phyloP scores from a whole-genome alignment of 1,140 invertebrate genomes.

The Drosophila subobscura region DNA sequence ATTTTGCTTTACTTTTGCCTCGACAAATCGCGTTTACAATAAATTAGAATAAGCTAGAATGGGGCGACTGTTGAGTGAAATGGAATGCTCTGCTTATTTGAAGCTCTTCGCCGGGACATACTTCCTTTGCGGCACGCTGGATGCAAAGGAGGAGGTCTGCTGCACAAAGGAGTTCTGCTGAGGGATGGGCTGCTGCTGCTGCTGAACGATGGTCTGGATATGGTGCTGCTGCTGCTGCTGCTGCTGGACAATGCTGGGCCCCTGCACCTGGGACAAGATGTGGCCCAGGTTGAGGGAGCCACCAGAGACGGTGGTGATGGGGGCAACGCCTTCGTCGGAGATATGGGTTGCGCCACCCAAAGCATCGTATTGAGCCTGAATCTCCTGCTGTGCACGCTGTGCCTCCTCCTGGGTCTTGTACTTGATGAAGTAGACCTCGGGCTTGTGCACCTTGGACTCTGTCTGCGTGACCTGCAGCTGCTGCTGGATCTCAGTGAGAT shows the following conservation, averaged over 20 bases:
- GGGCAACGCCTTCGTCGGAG: slow-evolving; percentile 78
- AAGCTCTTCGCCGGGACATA: slow-evolving; percentile 68
- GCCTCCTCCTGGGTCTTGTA: slow-evolving; percentile 88
- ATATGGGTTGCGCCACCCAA: slow-evolving; percentile 77
- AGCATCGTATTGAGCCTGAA: slow-evolving; percentile 81
- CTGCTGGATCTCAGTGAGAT: slow-evolving; percentile 73
- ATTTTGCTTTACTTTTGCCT: slow-evolving; percentile 52
- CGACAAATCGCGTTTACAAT: slow-evolving; percentile 47
- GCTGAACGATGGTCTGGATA: slow-evolving; percentile 40
- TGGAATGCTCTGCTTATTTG: slow-evolving; percentile 46
- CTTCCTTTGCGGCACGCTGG: slow-evolving; percentile 35
- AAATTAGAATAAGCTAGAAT: slow-evolving; percentile 69
- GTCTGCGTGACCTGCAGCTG: slow-evolving; percentile 70
- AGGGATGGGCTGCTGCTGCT: slow-evolving; percentile 16
- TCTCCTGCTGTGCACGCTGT: slow-evolving; percentile 77
- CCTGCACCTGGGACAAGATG: slow-evolving; percentile 52
- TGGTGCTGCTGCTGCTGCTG: slow-evolving; percentile 45
- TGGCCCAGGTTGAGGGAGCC: slow-evolving; percentile 61
- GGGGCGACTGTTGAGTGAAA: slow-evolving; percentile 27
- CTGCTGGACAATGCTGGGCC: slow-evolving; percentile 25
- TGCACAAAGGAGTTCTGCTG: slow-evolving; percentile 25
- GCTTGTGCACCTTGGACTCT: slow-evolving; percentile 85
- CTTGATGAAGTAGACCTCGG: slow-evolving; percentile 90
- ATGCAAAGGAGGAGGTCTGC: slow-evolving; percentile 29
- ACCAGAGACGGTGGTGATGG: slow-evolving; percentile 69